Percentiles rank a stretch among this genome's conserved stretches.
phyloP scores from a whole-genome alignment of 2,113 vertebrate species.

The Sclerurus mexicanus region DNA sequence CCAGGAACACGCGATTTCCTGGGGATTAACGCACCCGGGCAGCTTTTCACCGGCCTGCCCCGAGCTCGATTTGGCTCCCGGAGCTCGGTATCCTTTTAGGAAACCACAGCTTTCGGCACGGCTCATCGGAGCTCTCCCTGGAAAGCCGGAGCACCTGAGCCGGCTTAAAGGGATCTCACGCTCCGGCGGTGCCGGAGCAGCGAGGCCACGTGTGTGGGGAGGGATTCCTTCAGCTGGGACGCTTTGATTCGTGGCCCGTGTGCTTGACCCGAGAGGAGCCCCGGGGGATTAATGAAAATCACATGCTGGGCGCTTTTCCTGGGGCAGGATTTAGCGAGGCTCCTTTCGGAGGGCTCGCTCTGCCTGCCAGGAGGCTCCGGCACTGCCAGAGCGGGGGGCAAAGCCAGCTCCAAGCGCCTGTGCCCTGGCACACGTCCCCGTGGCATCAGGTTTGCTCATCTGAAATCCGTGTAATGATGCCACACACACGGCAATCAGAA shows the following conservation, averaged over 20 bases:
- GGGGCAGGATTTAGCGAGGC: slow-evolving; percentile 16
- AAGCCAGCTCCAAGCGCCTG: background rate
- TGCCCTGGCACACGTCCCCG: background rate
- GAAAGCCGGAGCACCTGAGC: slow-evolving; percentile 43
- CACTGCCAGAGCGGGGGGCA: background rate
- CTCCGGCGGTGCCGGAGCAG: background rate
- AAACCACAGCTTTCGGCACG: slow-evolving; percentile 41
- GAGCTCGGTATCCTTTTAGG: slow-evolving; percentile 47
- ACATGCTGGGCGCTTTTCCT: slow-evolving; percentile 56
- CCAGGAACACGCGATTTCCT: background rate
- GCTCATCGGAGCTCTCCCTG: slow-evolving; percentile 33
- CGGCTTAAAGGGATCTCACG: slow-evolving; percentile 52
- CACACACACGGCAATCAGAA: background rate
- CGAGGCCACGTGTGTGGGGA: background rate
- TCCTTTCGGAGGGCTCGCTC: background rate
- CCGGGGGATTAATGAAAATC: slow-evolving; percentile 59
- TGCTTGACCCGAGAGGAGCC: slow-evolving; percentile 51
- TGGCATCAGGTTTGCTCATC: background rate
- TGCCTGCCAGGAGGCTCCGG: background rate
- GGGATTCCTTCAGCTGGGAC: slow-evolving; percentile 31
- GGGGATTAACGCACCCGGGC: background rate
- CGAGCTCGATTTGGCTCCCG: slow-evolving; percentile 25
- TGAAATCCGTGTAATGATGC: background rate
- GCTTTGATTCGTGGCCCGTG: slow-evolving; percentile 35
- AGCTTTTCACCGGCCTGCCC: background rate